Conservation (phyloP, 2,113 vertebrate genomes). For the Grantiella picta region DNA sequence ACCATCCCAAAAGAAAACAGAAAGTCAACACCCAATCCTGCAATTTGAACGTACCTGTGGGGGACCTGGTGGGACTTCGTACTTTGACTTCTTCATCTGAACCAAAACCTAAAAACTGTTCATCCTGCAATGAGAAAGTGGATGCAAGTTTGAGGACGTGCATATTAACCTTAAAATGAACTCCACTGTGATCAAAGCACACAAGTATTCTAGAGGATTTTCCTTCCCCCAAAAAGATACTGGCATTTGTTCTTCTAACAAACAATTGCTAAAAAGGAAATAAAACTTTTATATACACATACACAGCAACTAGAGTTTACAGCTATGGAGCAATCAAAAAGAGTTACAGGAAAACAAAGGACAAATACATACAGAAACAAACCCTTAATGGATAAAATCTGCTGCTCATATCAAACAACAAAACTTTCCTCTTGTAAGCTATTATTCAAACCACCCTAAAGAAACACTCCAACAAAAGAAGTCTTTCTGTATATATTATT, state of each 20-base stretch:
- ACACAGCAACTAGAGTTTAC: neutral
- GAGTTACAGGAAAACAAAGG: neutral
- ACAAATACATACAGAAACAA: neutral
- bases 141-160: neutral
- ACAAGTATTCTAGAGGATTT: neutral
- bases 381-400: neutral
- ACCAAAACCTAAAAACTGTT: slow-evolving; percentile 92
- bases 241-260: neutral
- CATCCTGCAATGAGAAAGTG: slow-evolving; percentile 82
- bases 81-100: slow-evolving; percentile 88
- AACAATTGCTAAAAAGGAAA: neutral
- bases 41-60: slow-evolving; percentile 77
- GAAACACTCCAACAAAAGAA: neutral
- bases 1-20: neutral
- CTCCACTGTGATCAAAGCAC: neutral
- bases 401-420: neutral
- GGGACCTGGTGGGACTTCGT: slow-evolving; percentile 81
- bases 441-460: neutral
- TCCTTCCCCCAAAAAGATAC: neutral
- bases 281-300: neutral
- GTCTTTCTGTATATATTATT: neutral
- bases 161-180: neutral
- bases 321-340: neutral
- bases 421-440: neutral
- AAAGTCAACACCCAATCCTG: neutral